phyloP scores from a whole-genome alignment of 1,140 invertebrate genomes.

The Batillaria attramentaria region DNA sequence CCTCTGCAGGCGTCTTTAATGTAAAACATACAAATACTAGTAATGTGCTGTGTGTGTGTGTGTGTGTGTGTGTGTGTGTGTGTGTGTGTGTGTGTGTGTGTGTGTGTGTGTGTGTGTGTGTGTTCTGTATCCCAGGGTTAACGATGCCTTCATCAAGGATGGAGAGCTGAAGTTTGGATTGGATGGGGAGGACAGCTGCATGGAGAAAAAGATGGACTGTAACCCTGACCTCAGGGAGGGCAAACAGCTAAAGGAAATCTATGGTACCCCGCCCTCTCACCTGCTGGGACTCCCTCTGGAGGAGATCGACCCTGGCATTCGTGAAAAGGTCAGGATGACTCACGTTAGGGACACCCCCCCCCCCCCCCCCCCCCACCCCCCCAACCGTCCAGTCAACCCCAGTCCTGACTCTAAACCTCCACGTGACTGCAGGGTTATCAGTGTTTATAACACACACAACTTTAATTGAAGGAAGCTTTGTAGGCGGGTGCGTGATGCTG shows the following conservation, averaged over 20 bases:
- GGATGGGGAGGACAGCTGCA: background rate
- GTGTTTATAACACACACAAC: too few species aligned
- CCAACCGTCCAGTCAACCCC: too few species aligned
- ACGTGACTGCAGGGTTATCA: too few species aligned
- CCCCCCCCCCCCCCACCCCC: too few species aligned
- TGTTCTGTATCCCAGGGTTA: background rate
- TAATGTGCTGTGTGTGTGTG: background rate
- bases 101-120: slow-evolving; percentile 1
- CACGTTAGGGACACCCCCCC: too few species aligned
- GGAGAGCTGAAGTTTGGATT: background rate
- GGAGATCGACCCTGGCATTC: slow-evolving; percentile 17
- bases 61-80: slow-evolving; percentile 6
- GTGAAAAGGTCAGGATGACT: too few species aligned
- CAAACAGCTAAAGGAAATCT: background rate
- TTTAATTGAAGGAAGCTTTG: too few species aligned
- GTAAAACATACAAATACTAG: background rate
- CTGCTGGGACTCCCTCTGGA: slow-evolving; percentile 14
- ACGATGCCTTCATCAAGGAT: slow-evolving; percentile 19
- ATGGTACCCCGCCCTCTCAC: background rate
- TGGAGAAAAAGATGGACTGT: background rate
- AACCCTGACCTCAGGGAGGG: slow-evolving; percentile 20
- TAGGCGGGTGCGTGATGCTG: too few species aligned
- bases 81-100: slow-evolving; percentile 14
- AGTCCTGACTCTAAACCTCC: too few species aligned
- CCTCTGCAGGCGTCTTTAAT: background rate